phyloP scores from a whole-genome alignment of 2,797 vertebrate genomes.

The Orestias chungarensis region DNA sequence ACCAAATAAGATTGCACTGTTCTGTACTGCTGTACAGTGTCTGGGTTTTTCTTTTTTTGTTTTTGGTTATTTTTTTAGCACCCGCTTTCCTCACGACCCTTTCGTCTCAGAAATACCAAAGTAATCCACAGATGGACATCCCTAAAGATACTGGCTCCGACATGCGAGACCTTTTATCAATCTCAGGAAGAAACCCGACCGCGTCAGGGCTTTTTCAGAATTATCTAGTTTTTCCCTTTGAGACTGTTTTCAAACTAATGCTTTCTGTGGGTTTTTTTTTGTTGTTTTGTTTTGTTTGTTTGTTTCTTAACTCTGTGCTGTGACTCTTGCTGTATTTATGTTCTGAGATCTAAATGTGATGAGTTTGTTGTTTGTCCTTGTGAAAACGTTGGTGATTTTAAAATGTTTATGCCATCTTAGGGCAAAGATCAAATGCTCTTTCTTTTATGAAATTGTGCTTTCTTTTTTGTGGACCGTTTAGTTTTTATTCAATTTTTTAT shows the following conservation, averaged over 20 bases:
- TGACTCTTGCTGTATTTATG: conserved; percentile 77
- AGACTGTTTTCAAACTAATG: conserved; percentile 69
- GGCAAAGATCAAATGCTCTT: conserved; percentile 76
- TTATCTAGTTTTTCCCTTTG: conserved; percentile 54
- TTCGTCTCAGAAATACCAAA: conserved; percentile 77
- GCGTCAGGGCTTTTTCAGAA: conserved; percentile 55
- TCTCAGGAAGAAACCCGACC: conserved; percentile 83
- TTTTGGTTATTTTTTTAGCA: no score
- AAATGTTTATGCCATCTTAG: conserved; percentile 81
- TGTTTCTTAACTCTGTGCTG: conserved; percentile 72
- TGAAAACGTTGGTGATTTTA: conserved; percentile 73
- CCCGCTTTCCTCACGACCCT: conserved; percentile 49
- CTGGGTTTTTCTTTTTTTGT: no score
- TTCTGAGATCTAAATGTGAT: conserved; percentile 76
- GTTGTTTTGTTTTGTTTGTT: conserved; percentile 32
- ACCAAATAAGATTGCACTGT: conserved; percentile 85
- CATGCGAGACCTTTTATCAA: conserved; percentile 74
- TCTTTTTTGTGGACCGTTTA: conserved; percentile 45
- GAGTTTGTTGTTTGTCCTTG: conserved; percentile 70
- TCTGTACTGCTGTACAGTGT: conserved; percentile 79
- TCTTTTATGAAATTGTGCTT: conserved; percentile 60
- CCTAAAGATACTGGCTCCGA: conserved; percentile 69
- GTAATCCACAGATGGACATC: conserved; percentile 71
- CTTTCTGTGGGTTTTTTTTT: conserved; percentile 57
- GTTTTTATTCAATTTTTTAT: conserved; percentile 23